Conservation (phyloP, 2,888 invertebrate species). For the Teinopalpus imperialis region DNA sequence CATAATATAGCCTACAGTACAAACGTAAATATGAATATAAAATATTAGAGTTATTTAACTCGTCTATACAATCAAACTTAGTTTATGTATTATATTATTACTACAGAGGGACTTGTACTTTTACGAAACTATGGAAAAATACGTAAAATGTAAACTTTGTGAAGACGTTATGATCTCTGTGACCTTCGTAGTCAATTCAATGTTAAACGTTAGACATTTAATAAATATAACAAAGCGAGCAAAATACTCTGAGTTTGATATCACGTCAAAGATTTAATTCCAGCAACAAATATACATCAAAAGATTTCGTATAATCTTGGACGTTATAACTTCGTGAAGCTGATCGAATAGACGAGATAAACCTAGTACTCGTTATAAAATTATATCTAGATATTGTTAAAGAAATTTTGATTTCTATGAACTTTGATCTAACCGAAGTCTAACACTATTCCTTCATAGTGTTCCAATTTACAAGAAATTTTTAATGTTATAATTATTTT, state of each 20-base stretch:
- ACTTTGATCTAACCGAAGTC: no score
- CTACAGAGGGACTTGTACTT: no score
- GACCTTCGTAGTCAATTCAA: not conserved
- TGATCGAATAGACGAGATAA: conserved; percentile 11
- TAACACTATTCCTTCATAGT: no score
- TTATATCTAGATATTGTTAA: conserved; percentile 4
- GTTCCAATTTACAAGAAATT: no score
- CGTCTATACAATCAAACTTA: no score
- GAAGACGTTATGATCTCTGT: not conserved
- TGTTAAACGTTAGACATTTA: not conserved
- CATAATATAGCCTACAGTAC: no score
- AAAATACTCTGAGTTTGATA: conserved; percentile 8
- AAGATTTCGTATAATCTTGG: conserved; percentile 14
- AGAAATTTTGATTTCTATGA: conserved; percentile 7
- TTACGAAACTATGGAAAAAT: no score
- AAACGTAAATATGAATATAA: no score
- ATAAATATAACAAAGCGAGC: not conserved
- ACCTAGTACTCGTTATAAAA: conserved; percentile 14
- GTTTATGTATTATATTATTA: no score
- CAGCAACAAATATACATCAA: not conserved
- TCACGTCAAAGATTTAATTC: conserved; percentile 5
- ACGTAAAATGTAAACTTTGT: no score
- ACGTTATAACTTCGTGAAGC: conserved; percentile 13
- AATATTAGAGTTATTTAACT: no score
- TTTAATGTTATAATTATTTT: no score